These are phyloP conservation scores for Ceratitis capitata DNA, from an alignment of 1,140 invertebrate species.

Conservation along the genomic window DNA sequence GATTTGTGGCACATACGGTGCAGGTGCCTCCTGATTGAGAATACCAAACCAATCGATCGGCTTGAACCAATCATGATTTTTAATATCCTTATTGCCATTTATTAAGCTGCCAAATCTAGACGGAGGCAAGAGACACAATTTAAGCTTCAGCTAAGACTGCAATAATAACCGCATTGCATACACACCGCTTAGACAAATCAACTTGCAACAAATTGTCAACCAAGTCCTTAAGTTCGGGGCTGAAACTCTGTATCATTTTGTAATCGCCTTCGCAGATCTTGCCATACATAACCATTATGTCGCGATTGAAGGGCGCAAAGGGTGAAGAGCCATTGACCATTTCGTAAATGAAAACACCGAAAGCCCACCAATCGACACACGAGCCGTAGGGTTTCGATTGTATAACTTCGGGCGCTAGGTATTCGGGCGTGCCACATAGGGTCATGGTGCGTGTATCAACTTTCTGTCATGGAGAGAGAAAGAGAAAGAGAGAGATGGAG, in stretches of 20 bases:
- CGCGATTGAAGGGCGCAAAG: conserved; percentile 76
- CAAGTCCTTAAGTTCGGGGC: conserved; percentile 84
- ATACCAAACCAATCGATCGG: conserved; percentile 86
- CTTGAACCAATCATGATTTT: conserved; percentile 77
- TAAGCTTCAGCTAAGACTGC: no score
- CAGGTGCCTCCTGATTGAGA: conserved; percentile 80
- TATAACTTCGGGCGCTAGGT: conserved; percentile 94
- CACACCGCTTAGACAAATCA: conserved; percentile 83
- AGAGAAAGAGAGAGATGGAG: neutral
- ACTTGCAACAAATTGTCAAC: conserved; percentile 84
- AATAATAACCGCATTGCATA: neutral
- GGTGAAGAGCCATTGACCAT: conserved; percentile 86
- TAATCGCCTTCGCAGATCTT: conserved; percentile 82
- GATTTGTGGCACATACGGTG: conserved; percentile 81
- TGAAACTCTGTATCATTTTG: conserved; percentile 75
- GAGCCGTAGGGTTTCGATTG: conserved; percentile 95
- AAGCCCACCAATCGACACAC: conserved; percentile 97
- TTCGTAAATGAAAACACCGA: conserved; percentile 88
- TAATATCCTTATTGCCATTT: conserved; percentile 77
- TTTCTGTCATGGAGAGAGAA: conserved; percentile 45
- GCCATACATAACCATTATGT: conserved; percentile 92
- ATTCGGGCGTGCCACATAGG: conserved; percentile 95
- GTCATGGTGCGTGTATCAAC: conserved; percentile 91
- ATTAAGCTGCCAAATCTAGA: conserved; percentile 84
- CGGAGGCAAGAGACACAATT: no score